Evolutionary conservation across 2,797 vertebrate genomes (phyloP).

Genomic region (Malacoctenus gilli): DNA sequence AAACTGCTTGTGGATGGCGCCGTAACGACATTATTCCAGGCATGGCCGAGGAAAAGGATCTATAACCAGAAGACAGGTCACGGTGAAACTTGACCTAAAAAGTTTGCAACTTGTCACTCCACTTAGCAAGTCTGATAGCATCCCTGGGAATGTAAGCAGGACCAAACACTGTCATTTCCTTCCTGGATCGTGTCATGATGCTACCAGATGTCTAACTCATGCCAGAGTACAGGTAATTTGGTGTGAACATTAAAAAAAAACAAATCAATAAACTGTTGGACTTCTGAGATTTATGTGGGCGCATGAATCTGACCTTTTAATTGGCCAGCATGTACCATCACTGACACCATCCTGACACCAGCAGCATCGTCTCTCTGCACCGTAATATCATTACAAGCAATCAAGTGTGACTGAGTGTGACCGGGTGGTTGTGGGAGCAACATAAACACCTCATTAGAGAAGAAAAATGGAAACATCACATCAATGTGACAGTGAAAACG

Average conservation of each 20-base stretch:
- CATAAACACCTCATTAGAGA: not conserved
- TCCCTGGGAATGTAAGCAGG: not conserved
- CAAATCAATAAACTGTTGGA: too few relatives aligned
- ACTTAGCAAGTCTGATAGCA: not conserved
- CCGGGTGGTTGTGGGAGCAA: not conserved
- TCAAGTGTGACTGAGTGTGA: not conserved
- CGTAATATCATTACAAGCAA: not conserved
- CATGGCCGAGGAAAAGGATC: not conserved
- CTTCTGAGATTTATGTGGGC: not conserved
- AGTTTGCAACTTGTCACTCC: not conserved
- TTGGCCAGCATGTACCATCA: too few relatives aligned
- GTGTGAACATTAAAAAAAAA: too few relatives aligned
- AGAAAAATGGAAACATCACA: not conserved
- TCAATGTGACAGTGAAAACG: not conserved
- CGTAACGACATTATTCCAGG: too few relatives aligned
- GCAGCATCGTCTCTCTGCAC: not conserved
- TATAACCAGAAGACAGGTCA: not conserved
- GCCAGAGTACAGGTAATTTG: too few relatives aligned
- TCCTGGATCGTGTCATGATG: not conserved
- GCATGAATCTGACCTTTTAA: too few relatives aligned
- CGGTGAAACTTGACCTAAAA: not conserved
- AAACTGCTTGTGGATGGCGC: too few relatives aligned
- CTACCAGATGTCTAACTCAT: too few relatives aligned
- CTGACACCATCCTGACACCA: not conserved
- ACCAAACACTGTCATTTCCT: not conserved